Evolutionary conservation across 2,113 vertebrate species (phyloP).

Genomic region (Oxyruncus cristatus): DNA sequence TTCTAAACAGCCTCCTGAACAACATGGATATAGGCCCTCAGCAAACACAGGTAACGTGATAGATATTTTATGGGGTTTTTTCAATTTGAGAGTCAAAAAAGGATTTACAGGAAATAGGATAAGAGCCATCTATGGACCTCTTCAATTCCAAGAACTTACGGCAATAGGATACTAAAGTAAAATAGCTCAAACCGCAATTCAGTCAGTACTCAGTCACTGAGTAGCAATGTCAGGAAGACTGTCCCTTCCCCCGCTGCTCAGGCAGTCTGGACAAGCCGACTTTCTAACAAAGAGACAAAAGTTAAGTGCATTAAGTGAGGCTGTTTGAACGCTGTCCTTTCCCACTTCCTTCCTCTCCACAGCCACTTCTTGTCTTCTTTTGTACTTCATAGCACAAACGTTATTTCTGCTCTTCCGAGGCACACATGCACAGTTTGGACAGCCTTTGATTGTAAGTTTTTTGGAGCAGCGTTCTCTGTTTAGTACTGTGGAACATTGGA

Average conservation of each 20-base stretch:
- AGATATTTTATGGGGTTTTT: not conserved
- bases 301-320: not conserved
- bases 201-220: not conserved
- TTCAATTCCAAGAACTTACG: not conserved
- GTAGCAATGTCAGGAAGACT: not conserved
- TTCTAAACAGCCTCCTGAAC: conserved; percentile 82
- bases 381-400: not conserved
- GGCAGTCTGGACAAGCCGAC: not conserved
- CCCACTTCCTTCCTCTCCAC: conserved; percentile 17
- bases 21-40: conserved; percentile 87
- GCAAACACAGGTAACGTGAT: conserved; percentile 82
- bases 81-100: not conserved
- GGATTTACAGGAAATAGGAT: not conserved
- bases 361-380: not conserved
- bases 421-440: not conserved
- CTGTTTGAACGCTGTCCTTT: not conserved
- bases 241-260: not conserved
- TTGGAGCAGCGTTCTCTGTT: not conserved
- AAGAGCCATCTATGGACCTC: not conserved
- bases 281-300: not conserved
- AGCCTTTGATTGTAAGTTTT: not conserved
- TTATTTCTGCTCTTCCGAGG: not conserved
- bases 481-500: not conserved
- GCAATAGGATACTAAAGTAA: not conserved
- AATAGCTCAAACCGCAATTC: not conserved